These are phyloP conservation scores for Cromileptes altivelis DNA, from an alignment of 2,113 vertebrate genomes.

Conservation along the genomic window DNA sequence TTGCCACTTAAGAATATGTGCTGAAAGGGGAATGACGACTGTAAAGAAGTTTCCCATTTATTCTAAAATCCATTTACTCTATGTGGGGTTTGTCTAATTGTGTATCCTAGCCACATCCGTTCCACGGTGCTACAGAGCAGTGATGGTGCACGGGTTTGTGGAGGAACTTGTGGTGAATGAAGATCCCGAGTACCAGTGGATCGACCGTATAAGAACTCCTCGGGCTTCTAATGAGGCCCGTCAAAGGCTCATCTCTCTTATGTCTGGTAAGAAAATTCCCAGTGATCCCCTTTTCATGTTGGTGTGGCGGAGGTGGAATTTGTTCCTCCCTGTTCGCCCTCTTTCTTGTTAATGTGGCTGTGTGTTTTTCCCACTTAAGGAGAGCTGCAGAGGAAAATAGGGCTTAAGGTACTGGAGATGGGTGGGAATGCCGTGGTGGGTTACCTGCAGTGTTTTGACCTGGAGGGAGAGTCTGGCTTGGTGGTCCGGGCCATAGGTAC, in stretches of 20 bases:
- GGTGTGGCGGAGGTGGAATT: not conserved
- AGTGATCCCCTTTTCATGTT: not conserved
- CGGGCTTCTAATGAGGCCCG: constrained; percentile 97
- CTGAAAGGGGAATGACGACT: not conserved
- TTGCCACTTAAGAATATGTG: not conserved
- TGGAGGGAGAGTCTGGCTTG: constrained; percentile 97
- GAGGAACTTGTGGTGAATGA: constrained; percentile 99
- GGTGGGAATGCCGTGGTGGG: constrained; percentile 97
- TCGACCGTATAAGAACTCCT: constrained; percentile 97
- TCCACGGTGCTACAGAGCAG: constrained; percentile 94
- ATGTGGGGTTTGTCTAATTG: not conserved
- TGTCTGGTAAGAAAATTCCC: constrained; percentile 90
- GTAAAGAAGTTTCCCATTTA: not conserved
- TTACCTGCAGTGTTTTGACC: constrained; percentile 98
- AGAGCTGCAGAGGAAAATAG: constrained; percentile 98
- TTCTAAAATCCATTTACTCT: not conserved
- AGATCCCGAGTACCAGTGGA: constrained; percentile 99
- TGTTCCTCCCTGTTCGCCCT: not conserved
- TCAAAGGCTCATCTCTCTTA: constrained; percentile 97
- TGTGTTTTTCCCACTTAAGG: constrained; percentile 80
- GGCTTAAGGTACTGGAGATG: constrained; percentile 98
- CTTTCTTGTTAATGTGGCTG: constrained; percentile 18
- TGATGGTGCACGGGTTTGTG: constrained; percentile 96
- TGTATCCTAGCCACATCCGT: constrained; percentile 90
- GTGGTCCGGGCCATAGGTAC: constrained; percentile 99